Conservation (phyloP, 2,888 invertebrate species). For the Cryptocephalus moraei region DNA sequence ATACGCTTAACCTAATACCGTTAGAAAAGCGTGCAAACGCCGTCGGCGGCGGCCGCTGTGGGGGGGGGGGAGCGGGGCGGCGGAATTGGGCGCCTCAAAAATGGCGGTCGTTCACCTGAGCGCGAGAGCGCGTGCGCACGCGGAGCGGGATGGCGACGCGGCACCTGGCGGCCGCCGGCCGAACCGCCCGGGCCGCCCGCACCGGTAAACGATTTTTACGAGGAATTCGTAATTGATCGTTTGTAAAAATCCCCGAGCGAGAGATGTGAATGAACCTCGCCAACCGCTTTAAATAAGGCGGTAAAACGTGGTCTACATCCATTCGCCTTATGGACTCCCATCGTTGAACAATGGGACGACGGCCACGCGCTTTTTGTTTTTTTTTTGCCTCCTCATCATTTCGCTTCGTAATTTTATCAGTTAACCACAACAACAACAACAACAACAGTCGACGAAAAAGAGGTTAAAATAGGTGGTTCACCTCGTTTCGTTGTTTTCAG, state of each 20-base stretch:
- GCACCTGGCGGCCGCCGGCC: constrained; percentile 9
- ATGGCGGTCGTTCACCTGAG: constrained; percentile 22
- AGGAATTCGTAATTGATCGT: constrained; percentile 13
- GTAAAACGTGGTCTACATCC: too few relatives aligned
- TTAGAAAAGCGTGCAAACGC: constrained; percentile 14
- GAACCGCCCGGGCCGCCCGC: constrained; percentile 2
- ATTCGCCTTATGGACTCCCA: too few relatives aligned
- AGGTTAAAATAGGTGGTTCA: too few relatives aligned
- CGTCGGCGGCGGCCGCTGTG: constrained; percentile 1
- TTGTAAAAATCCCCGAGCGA: constrained; percentile 10
- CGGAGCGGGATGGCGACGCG: too few relatives aligned
- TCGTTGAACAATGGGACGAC: too few relatives aligned
- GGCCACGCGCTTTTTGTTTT: too few relatives aligned
- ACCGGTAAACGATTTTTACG: constrained; percentile 13
- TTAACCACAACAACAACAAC: too few relatives aligned
- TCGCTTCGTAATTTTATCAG: too few relatives aligned
- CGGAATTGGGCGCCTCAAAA: constrained; percentile 8
- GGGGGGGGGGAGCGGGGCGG: constrained; percentile 5
- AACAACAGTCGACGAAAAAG: too few relatives aligned
- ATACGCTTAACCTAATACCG: constrained; percentile 17
- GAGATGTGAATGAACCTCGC: constrained; percentile 14
- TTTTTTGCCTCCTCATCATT: too few relatives aligned
- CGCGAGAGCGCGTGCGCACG: constrained; percentile 2
- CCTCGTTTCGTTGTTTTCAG: too few relatives aligned
- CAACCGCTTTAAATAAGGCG: too few relatives aligned